phyloP scores from a whole-genome alignment of 2,888 invertebrate species.

The Zeuzera pyrina region DNA sequence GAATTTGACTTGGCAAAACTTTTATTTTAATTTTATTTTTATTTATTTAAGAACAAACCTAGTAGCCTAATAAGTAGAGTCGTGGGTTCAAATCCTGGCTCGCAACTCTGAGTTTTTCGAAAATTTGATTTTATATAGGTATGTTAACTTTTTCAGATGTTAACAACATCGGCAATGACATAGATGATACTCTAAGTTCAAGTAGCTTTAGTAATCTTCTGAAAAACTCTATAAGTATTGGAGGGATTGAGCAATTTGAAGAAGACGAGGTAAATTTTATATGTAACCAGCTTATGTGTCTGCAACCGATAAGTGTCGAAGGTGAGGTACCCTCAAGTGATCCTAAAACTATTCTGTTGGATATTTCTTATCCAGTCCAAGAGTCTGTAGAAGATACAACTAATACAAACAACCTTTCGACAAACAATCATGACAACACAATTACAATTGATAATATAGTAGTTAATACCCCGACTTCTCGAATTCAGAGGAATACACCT shows the following conservation, averaged over 20 bases:
- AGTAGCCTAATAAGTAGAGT: too few relatives aligned
- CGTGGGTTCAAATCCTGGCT: too few relatives aligned
- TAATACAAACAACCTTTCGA: not conserved
- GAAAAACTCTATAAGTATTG: not conserved
- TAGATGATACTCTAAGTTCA: too few relatives aligned
- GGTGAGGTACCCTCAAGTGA: not conserved
- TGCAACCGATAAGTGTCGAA: not conserved
- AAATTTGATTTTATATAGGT: too few relatives aligned
- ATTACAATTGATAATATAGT: not conserved
- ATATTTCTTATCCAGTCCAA: not conserved
- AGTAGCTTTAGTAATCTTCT: not conserved
- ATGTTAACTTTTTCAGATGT: too few relatives aligned
- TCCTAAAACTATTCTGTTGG: not conserved
- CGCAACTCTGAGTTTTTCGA: too few relatives aligned
- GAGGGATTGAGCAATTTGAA: not conserved
- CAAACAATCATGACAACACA: not conserved
- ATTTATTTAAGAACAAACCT: too few relatives aligned
- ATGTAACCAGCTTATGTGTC: not conserved
- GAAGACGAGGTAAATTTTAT: too few relatives aligned
- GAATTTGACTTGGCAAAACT: too few relatives aligned
- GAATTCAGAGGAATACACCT: not conserved
- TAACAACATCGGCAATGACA: too few relatives aligned
- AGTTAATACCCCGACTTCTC: not conserved
- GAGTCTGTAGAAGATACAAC: not conserved
- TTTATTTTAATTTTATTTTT: too few relatives aligned